Evolutionary conservation across 2,113 vertebrate species (phyloP).

Genomic region (Phoenicopterus ruber): DNA sequence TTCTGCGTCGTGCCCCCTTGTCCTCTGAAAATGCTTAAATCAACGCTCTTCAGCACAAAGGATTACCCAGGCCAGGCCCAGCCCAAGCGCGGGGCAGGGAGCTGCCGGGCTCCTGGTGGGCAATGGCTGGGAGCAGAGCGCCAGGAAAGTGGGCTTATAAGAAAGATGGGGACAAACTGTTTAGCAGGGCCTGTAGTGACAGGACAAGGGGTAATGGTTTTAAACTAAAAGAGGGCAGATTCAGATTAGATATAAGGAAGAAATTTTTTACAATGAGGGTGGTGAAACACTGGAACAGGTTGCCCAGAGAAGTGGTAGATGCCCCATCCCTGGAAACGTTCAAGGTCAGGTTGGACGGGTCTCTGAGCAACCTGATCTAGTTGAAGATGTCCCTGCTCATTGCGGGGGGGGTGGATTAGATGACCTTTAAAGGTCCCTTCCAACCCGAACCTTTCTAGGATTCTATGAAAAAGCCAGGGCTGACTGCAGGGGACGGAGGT

Average conservation of each 20-base stretch:
- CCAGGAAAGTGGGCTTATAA: background rate
- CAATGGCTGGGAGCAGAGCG: background rate
- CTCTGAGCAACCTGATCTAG: background rate
- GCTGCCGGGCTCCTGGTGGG: background rate
- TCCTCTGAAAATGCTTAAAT: background rate
- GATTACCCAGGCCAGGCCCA: background rate
- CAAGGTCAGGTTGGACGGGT: background rate
- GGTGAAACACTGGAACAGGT: background rate
- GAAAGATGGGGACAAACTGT: background rate
- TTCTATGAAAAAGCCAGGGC: background rate
- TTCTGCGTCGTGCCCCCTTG: background rate
- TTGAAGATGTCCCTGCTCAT: background rate
- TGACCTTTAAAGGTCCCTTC: background rate
- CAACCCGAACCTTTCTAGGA: background rate
- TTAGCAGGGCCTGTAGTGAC: background rate
- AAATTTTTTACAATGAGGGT: background rate
- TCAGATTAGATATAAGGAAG: background rate
- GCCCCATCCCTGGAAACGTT: background rate
- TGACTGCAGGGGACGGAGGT: background rate
- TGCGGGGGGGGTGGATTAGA: background rate
- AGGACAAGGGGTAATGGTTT: background rate
- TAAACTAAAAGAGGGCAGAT: background rate
- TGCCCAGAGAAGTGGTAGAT: background rate
- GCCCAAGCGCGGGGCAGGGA: background rate
- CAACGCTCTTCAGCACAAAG: background rate